phyloP scores from a whole-genome alignment of 2,113 vertebrate genomes.

The Orientallactaga bullata region DNA sequence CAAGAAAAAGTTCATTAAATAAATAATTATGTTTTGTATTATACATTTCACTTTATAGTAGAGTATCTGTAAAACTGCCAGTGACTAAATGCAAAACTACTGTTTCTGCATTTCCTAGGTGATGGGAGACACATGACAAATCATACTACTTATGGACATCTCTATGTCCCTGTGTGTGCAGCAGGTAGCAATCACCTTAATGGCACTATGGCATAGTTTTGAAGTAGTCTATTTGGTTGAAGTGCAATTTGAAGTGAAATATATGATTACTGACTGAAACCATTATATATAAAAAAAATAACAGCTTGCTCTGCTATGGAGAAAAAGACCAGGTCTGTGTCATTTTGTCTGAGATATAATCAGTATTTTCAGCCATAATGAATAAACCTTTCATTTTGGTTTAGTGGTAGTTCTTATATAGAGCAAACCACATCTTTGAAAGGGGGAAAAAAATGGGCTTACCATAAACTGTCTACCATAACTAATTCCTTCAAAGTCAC shows the following conservation, averaged over 20 bases:
- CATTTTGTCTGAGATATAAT: conserved; percentile 74
- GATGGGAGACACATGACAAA: background rate
- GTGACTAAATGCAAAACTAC: background rate
- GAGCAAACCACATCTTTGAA: conserved; percentile 58
- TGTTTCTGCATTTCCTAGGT: background rate
- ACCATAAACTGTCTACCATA: conserved; percentile 65
- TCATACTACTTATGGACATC: background rate
- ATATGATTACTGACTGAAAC: conserved; percentile 50
- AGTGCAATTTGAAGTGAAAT: conserved; percentile 5
- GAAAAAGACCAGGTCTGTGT: conserved; percentile 67
- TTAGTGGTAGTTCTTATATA: conserved; percentile 63
- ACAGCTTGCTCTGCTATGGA: conserved; percentile 37
- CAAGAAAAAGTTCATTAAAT: background rate
- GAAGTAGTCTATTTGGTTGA: conserved; percentile 14
- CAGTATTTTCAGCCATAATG: conserved; percentile 61
- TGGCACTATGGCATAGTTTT: background rate
- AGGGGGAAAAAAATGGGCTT: background rate
- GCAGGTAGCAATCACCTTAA: background rate
- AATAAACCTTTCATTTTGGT: conserved; percentile 77
- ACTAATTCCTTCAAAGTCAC: conserved; percentile 67
- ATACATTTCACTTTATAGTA: background rate
- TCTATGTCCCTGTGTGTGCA: background rate
- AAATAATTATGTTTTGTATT: background rate
- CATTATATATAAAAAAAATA: conserved; percentile 34
- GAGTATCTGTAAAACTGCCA: background rate